Evolutionary conservation across 2,888 invertebrate species (phyloP), one percentile per base, ranked within the genome.

Genomic region (Allolobophora icterica): DNA sequence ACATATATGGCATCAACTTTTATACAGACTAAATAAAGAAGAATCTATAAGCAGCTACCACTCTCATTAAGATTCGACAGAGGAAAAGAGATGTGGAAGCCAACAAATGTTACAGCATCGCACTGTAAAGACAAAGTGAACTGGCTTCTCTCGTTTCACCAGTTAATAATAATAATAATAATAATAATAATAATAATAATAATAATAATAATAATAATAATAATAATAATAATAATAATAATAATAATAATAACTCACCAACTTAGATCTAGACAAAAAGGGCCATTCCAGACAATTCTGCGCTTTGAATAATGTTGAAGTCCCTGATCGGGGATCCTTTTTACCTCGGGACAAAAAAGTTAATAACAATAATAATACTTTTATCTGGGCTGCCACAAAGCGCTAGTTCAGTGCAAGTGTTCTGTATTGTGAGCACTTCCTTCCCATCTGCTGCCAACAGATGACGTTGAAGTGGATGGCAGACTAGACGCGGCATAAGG

Each of bases 181-280:
- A 84, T 15, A 30, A 84, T 19, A 84, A 84, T 19, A 84, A 84
- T 19, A 84, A 84, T 19, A 84, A 71, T 8, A 84, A 84, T 19
- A 84, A 84, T 19, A 84, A 84, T 83, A 83, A 83, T 83, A 83
- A 83, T 83, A 83, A n/a, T n/a, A n/a, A n/a, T n/a, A n/a, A n/a
- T n/a, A n/a, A n/a, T n/a, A n/a, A 3, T 71, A 71, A 71, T 8
- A 71, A 71, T 8, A 71, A 71, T 8, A 71, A 71, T 8, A 71
- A 71, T 71, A 8, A 3, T 71, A 71, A 71, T 8, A 71, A 71
- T 8, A 71, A 71, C n/a, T n/a, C n/a, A n/a, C n/a, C n/a, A n/a
- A n/a, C n/a, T n/a, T n/a, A n/a, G n/a, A n/a, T n/a, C n/a, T n/a
- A n/a, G n/a, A n/a, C n/a, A n/a, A n/a, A n/a, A n/a, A n/a, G n/a